phyloP scores from a whole-genome alignment of 1,140 invertebrate genomes.

The Aphis craccivora region DNA sequence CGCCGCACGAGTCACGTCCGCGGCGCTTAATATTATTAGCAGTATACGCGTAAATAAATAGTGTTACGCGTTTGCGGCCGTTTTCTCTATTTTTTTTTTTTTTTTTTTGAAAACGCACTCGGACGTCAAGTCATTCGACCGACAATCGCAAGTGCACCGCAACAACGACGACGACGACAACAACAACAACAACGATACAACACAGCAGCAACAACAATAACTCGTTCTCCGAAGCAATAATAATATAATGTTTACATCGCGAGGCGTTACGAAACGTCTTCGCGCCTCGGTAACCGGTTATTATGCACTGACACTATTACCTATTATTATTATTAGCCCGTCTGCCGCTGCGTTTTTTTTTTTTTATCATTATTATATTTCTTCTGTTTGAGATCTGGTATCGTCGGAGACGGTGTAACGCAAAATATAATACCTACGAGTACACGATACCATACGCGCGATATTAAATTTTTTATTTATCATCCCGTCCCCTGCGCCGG shows the following conservation, averaged over 20 bases:
- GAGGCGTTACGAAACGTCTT: neutral
- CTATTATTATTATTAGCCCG: slow-evolving; percentile 4
- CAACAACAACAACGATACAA: neutral
- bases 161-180: neutral
- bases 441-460: neutral
- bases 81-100: slow-evolving; percentile 17
- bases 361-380: neutral
- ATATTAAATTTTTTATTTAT: neutral
- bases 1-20: neutral
- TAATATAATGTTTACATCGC: neutral
- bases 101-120: neutral
- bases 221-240: neutral
- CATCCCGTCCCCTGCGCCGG: neutral
- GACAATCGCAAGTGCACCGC: neutral
- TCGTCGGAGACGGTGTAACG: neutral
- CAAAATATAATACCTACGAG: neutral
- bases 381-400: neutral
- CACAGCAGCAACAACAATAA: neutral
- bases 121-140: neutral
- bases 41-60: too few relatives aligned
- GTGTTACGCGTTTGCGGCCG: neutral
- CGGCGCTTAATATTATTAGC: neutral
- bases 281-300: neutral
- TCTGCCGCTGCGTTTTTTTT: neutral
- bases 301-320: neutral